Percentiles rank a stretch among this genome's conserved stretches.
Evolutionary conservation across 2,888 invertebrate genomes (phyloP).

Genomic region (Siphlonurus alternatus): DNA sequence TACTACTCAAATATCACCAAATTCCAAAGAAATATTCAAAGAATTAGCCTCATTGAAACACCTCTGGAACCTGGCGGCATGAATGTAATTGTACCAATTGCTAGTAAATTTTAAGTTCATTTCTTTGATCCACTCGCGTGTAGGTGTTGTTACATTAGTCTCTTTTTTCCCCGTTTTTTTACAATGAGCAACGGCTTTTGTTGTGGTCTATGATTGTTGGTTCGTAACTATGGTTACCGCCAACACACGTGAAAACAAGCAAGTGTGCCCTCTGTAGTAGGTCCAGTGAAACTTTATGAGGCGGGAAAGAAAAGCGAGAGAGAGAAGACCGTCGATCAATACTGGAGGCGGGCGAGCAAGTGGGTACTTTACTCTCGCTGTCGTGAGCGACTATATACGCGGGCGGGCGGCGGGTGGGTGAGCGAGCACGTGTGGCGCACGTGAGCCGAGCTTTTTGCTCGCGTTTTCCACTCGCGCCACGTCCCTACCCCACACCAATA

Average conservation of each 20-base stretch:
- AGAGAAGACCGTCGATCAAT: conserved; percentile 2
- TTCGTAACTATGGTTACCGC: not conserved
- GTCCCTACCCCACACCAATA: not conserved
- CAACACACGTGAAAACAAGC: not conserved
- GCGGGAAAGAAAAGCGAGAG: not conserved
- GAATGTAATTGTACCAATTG: too few relatives aligned
- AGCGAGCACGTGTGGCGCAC: conserved; percentile 1
- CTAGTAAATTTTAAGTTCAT: too few relatives aligned
- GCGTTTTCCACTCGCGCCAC: not conserved
- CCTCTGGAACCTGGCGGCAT: too few relatives aligned
- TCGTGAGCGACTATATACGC: not conserved
- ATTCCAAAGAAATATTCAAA: too few relatives aligned
- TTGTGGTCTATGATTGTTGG: not conserved
- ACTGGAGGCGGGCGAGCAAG: not conserved
- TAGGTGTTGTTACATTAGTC: too few relatives aligned
- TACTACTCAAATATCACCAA: too few relatives aligned
- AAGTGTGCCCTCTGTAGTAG: not conserved
- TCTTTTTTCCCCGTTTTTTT: too few relatives aligned
- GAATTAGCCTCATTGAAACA: too few relatives aligned
- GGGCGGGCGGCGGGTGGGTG: not conserved
- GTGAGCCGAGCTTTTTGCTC: not conserved
- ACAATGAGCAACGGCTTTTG: too few relatives aligned
- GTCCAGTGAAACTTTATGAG: not conserved
- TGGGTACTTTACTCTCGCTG: not conserved
- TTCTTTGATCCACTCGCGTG: too few relatives aligned